Evolutionary conservation across 2,797 vertebrate species (phyloP).

Genomic region (Kryptopterus vitreolus): DNA sequence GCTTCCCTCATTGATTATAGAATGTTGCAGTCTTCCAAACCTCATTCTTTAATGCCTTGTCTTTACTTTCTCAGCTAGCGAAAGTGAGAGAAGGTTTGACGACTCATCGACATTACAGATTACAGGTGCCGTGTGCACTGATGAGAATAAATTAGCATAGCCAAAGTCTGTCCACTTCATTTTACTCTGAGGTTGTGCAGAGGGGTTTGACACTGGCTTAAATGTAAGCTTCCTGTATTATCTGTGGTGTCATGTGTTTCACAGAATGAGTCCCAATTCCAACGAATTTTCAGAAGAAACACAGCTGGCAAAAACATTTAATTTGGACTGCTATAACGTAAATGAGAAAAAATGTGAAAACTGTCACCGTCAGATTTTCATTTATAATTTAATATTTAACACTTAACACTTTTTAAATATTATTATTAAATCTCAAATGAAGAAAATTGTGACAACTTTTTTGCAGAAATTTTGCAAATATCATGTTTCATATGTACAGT

Average conservation of each 20-base stretch:
- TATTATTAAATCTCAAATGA: too few species aligned
- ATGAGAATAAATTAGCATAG: slow-evolving; percentile 31
- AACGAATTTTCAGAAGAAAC: background rate
- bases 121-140: slow-evolving; percentile 8
- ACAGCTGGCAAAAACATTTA: background rate
- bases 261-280: background rate
- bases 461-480: too few species aligned
- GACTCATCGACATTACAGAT: slow-evolving; percentile 23
- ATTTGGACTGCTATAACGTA: too few species aligned
- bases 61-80: background rate
- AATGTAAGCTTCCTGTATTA: background rate
- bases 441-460: too few species aligned
- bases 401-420: too few species aligned
- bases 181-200: slow-evolving; percentile 31
- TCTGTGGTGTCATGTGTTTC: background rate
- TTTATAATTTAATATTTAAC: too few species aligned
- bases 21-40: slow-evolving; percentile 7
- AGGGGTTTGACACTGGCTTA: slow-evolving; percentile 9
- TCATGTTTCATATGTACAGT: too few species aligned
- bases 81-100: slow-evolving; percentile 17
- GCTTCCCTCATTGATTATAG: background rate
- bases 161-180: slow-evolving; percentile 12
- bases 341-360: too few species aligned
- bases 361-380: too few species aligned
- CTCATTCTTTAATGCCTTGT: slow-evolving; percentile 5